These are phyloP conservation scores for Mythimna pallens DNA, from an alignment of 2,888 invertebrate genomes.

Conservation along the genomic window DNA sequence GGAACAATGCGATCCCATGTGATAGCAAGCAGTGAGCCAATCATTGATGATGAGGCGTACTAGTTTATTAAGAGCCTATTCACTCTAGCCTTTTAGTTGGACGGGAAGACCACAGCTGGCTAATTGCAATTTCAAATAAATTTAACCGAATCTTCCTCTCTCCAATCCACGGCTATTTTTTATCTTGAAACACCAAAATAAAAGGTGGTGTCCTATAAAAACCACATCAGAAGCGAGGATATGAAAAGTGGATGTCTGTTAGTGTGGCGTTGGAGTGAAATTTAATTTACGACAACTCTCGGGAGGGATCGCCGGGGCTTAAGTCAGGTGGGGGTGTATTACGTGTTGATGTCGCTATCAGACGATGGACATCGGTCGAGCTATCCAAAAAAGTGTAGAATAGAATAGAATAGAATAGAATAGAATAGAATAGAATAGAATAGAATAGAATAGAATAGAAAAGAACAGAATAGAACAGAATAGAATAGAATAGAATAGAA, in stretches of 20 bases:
- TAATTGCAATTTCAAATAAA: background rate
- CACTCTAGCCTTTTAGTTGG: too few species aligned
- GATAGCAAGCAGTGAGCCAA: too few species aligned
- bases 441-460: too few species aligned
- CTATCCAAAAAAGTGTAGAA: too few species aligned
- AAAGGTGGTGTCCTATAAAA: slow-evolving; percentile 13
- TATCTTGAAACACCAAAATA: slow-evolving; percentile 1
- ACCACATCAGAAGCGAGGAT: slow-evolving; percentile 39
- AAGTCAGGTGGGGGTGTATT: slow-evolving; percentile 64
- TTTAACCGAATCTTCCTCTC: background rate
- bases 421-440: too few species aligned
- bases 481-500: too few species aligned
- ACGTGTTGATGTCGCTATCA: slow-evolving; percentile 58
- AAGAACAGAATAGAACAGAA: too few species aligned
- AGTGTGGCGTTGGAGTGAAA: slow-evolving; percentile 70
- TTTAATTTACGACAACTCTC: slow-evolving; percentile 79
- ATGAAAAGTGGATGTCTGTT: slow-evolving; percentile 69
- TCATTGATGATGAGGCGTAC: too few species aligned
- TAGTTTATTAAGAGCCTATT: too few species aligned
- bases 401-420: too few species aligned
- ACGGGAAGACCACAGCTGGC: too few species aligned
- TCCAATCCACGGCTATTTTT: background rate
- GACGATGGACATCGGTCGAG: background rate
- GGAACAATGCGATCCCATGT: too few species aligned
- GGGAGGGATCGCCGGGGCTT: slow-evolving; percentile 68